Percentiles rank a stretch among this genome's conserved stretches.
Evolutionary conservation across 1,140 invertebrate species (phyloP).

Genomic region (Charaxes varanes): DNA sequence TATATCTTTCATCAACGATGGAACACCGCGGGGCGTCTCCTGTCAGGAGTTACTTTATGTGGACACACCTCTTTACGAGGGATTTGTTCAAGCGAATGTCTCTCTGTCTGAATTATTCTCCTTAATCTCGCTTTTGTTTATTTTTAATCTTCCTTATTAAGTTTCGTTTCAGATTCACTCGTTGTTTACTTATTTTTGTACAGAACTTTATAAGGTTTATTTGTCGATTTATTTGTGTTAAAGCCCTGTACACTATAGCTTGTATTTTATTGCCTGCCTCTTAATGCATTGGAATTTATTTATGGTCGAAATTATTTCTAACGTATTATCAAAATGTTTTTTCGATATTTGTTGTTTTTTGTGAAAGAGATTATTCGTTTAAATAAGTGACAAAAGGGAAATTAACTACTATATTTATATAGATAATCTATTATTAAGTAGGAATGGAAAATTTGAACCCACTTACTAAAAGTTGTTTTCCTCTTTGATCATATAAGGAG

Average conservation of each 20-base stretch:
- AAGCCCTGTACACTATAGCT: slow-evolving; percentile 2
- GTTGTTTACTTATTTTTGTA: slow-evolving; percentile 15
- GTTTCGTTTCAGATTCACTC: slow-evolving; percentile 33
- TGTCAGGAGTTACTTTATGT: slow-evolving; percentile 37
- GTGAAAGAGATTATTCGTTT: background rate
- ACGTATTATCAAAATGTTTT: slow-evolving; percentile 1
- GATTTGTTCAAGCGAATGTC: slow-evolving; percentile 33
- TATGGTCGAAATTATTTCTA: slow-evolving; percentile 1
- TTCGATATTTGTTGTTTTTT: background rate
- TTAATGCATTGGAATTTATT: slow-evolving; percentile 8
- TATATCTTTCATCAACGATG: slow-evolving; percentile 24
- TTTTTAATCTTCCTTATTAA: slow-evolving; percentile 24
- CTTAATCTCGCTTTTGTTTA: slow-evolving; percentile 31
- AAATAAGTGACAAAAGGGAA: no score
- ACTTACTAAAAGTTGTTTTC: no score
- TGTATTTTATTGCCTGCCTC: slow-evolving; percentile 11
- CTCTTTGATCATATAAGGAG: no score
- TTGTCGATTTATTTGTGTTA: slow-evolving; percentile 10
- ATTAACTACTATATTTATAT: no score
- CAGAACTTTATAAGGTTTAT: slow-evolving; percentile 19
- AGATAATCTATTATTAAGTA: no score
- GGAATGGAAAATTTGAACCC: no score
- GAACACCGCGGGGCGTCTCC: slow-evolving; percentile 30
- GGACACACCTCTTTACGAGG: slow-evolving; percentile 31
- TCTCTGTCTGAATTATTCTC: slow-evolving; percentile 32